A percentile compares a stretch with the other conserved stretches of the same genome.
Conservation (phyloP, 2,113 vertebrate genomes). For the Asarcornis scutulata region DNA sequence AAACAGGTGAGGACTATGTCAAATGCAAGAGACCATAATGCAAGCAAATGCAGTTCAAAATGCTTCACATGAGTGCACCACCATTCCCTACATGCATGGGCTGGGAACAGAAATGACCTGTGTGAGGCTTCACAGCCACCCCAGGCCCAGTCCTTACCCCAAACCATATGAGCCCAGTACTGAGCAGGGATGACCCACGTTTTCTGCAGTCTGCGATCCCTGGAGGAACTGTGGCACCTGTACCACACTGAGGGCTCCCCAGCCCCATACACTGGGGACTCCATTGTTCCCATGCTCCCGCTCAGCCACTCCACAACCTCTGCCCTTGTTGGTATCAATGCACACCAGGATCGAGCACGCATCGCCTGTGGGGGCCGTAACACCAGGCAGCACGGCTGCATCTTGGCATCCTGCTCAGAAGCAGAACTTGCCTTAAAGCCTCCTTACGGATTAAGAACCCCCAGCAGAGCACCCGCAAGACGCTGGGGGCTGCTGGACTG, state of each 20-base stretch:
- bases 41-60: not conserved
- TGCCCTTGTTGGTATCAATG: not conserved
- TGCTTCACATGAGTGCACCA: not conserved
- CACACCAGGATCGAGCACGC: accelerated
- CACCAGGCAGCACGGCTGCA: not conserved
- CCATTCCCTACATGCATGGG: not conserved
- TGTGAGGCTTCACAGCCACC: not conserved
- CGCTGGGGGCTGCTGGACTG: too few relatives aligned
- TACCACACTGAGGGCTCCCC: not conserved
- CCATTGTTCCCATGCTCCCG: not conserved
- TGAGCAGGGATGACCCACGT: not conserved
- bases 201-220: not conserved
- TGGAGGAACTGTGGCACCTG: not conserved
- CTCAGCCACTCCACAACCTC: not conserved
- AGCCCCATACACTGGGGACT: accelerated
- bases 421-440: not conserved
- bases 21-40: not conserved
- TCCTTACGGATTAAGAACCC: not conserved
- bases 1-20: not conserved
- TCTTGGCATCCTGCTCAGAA: not conserved
- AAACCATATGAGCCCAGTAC: not conserved
- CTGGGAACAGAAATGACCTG: not conserved
- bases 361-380: not conserved
- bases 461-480: accelerated
- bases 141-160: not conserved